Percentiles rank a stretch among this genome's conserved stretches.
These are phyloP conservation scores for Anticlea derivata DNA, from an alignment of 2,888 invertebrate species.

Conservation along the genomic window DNA sequence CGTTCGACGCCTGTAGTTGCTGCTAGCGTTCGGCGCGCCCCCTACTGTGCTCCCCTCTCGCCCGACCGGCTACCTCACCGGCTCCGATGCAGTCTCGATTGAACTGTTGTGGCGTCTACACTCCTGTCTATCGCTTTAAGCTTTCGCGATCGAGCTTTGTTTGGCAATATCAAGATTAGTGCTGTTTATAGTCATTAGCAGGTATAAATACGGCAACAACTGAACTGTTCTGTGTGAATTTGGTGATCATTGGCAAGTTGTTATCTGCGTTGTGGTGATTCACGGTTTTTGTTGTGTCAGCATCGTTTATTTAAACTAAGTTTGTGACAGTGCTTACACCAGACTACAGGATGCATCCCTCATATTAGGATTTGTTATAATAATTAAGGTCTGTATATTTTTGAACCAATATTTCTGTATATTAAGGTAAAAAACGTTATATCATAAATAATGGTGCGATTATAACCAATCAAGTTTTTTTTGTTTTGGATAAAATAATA, in stretches of 20 bases:
- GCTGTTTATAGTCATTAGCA: constrained; percentile 50
- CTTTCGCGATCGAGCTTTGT: constrained; percentile 78
- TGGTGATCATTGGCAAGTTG: constrained; percentile 42
- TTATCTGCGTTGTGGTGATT: constrained; percentile 51
- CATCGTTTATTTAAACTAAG: constrained; percentile 64
- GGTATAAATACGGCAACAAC: constrained; percentile 39
- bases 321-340: constrained; percentile 67
- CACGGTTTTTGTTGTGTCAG: constrained; percentile 63
- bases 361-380: constrained; percentile 59
- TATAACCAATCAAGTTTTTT: too few species aligned
- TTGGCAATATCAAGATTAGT: constrained; percentile 59
- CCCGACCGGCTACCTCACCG: constrained; percentile 40
- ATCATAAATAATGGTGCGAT: too few species aligned
- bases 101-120: constrained; percentile 44
- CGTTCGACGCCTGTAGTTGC: constrained; percentile 64
- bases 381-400: constrained; percentile 52
- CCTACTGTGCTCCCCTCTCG: constrained; percentile 55
- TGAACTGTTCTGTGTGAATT: constrained; percentile 50
- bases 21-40: constrained; percentile 58
- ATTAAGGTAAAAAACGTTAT: too few species aligned
- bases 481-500: too few species aligned
- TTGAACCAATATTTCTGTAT: background rate
- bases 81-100: constrained; percentile 74
- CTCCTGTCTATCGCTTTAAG: constrained; percentile 53
- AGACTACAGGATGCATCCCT: constrained; percentile 63